Percentiles rank a stretch among this genome's conserved stretches.
Conservation (phyloP, 2,888 invertebrate species). For the Aricia artaxerxes region DNA sequence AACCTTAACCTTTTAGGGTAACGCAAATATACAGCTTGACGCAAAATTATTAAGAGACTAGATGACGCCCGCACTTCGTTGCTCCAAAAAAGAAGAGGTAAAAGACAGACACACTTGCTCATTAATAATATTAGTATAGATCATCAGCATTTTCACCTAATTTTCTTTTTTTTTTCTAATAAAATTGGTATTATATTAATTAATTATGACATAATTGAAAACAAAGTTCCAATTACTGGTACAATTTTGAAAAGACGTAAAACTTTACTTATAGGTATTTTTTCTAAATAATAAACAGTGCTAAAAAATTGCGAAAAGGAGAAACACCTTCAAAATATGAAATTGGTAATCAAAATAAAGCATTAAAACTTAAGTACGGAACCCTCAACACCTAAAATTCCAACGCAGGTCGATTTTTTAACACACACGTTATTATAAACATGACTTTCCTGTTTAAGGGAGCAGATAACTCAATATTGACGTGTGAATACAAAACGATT, state of each 20-base stretch:
- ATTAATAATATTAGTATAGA: no score
- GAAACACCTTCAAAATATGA: background rate
- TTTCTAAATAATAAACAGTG: background rate
- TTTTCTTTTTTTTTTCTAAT: background rate
- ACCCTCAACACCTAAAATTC: slow-evolving; percentile 36
- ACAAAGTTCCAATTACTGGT: background rate
- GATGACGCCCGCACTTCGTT: no score
- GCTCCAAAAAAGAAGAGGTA: no score
- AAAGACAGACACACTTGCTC: no score
- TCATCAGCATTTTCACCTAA: background rate
- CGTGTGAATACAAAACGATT: slow-evolving; percentile 61
- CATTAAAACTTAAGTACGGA: slow-evolving; percentile 41
- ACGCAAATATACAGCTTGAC: background rate
- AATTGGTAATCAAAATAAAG: background rate
- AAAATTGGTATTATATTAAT: background rate
- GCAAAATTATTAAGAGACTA: background rate
- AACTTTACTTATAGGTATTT: background rate
- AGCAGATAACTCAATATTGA: slow-evolving; percentile 63
- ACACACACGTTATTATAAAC: slow-evolving; percentile 50
- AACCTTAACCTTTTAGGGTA: slow-evolving; percentile 58
- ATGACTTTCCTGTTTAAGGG: slow-evolving; percentile 65
- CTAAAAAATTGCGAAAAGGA: background rate
- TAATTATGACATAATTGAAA: background rate
- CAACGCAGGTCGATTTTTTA: background rate
- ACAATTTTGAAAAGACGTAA: background rate